Conservation (phyloP, 2,888 invertebrate genomes). For the Chymomyza amoena region DNA sequence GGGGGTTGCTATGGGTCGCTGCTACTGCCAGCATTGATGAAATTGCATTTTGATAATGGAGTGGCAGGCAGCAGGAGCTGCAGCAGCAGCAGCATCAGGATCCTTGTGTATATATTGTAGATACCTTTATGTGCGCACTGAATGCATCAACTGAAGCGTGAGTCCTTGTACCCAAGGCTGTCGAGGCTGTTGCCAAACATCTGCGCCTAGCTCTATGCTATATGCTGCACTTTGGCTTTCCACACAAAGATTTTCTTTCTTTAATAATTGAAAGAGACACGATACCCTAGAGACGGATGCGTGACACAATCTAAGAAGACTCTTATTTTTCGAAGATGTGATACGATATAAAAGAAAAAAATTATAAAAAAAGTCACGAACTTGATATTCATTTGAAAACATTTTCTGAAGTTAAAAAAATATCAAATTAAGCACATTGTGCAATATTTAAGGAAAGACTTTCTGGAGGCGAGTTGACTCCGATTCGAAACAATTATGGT, state of each 20-base stretch:
- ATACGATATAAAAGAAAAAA: too few relatives aligned
- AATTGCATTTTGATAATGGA: constrained; percentile 59
- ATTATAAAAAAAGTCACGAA: too few relatives aligned
- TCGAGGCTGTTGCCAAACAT: background rate
- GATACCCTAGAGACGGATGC: background rate
- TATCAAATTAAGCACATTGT: too few relatives aligned
- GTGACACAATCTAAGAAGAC: background rate
- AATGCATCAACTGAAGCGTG: constrained; percentile 2
- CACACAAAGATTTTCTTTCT: background rate
- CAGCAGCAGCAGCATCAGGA: constrained; percentile 8
- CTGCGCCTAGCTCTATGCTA: background rate
- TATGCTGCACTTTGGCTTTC: background rate
- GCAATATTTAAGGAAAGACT: too few relatives aligned
- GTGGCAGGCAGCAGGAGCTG: constrained; percentile 19
- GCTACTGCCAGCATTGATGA: constrained; percentile 49
- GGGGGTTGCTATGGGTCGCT: constrained; percentile 10
- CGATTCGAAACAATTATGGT: too few relatives aligned
- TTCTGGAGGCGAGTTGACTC: too few relatives aligned
- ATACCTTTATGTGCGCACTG: constrained; percentile 1
- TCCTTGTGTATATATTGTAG: background rate
- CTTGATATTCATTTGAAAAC: too few relatives aligned
- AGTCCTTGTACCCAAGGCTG: background rate
- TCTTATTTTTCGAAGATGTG: too few relatives aligned
- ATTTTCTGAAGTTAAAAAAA: too few relatives aligned
- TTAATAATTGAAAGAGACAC: constrained; percentile 2